phyloP scores from a whole-genome alignment of 2,113 vertebrate genomes.

The Engraulis encrasicolus region DNA sequence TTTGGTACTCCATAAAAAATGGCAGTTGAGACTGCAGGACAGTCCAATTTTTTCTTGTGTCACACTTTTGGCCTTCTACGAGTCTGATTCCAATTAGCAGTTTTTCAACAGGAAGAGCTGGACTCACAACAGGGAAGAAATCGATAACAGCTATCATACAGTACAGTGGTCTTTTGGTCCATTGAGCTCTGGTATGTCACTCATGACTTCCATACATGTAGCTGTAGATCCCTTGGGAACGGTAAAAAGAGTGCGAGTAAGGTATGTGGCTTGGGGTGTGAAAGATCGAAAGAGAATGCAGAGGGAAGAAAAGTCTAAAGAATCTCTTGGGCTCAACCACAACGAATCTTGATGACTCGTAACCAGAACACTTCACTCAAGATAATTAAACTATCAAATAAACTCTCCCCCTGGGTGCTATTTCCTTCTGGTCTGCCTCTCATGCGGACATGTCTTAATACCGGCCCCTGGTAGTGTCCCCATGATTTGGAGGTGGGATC shows the following conservation, averaged over 20 bases:
- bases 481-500: not conserved
- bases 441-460: not conserved
- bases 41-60: not conserved
- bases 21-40: not conserved
- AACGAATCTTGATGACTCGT: conserved; percentile 25
- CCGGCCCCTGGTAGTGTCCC: not conserved
- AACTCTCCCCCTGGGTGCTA: not conserved
- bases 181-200: not conserved
- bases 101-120: not conserved
- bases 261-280: conserved; percentile 16
- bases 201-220: not conserved
- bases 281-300: conserved; percentile 27
- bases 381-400: conserved; percentile 36
- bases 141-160: not conserved
- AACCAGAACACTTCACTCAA: conserved; percentile 7
- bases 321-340: conserved; percentile 34
- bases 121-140: not conserved
- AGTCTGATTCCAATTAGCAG: not conserved
- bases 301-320: conserved; percentile 8
- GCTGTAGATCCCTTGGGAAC: not conserved
- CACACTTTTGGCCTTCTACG: not conserved
- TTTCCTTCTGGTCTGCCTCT: not conserved
- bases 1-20: not conserved
- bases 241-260: not conserved
- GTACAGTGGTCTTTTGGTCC: not conserved